A percentile compares a stretch with the other conserved stretches of the same genome.
Conservation (phyloP, 1,140 invertebrate genomes). For the Pollicipes pollicipes region DNA sequence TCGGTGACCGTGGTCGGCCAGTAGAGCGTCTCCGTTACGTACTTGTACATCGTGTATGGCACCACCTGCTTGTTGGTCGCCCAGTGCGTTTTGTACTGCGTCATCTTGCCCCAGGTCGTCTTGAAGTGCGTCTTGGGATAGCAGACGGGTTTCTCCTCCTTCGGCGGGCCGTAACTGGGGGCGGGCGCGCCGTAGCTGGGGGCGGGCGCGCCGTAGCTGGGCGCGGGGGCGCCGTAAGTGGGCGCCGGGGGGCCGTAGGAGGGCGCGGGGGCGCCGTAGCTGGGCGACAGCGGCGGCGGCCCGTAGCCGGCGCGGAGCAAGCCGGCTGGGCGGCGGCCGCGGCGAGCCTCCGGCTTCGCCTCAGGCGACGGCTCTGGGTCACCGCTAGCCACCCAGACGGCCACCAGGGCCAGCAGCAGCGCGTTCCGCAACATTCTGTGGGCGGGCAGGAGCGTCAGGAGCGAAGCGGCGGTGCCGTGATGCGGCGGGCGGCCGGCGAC, state of each 20-base stretch:
- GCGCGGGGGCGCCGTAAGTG: slow-evolving; percentile 13
- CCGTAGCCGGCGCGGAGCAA: slow-evolving; percentile 1
- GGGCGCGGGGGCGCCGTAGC: neutral
- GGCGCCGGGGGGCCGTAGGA: slow-evolving; percentile 9
- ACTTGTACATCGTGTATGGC: slow-evolving; percentile 19
- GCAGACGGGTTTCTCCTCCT: neutral
- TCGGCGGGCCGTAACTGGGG: slow-evolving; percentile 1
- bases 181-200: slow-evolving; percentile 8
- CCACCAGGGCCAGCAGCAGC: neutral
- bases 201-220: slow-evolving; percentile 12
- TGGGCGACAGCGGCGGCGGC: slow-evolving; percentile 6
- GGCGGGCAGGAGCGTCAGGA: too few species aligned
- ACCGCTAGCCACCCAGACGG: neutral
- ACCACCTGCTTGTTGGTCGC: slow-evolving; percentile 6
- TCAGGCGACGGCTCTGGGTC: neutral
- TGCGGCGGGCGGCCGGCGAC: too few species aligned
- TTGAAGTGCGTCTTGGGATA: slow-evolving; percentile 1
- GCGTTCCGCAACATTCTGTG: neutral
- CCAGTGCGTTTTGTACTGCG: slow-evolving; percentile 1
- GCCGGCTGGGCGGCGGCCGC: neutral
- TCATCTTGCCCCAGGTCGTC: slow-evolving; percentile 5
- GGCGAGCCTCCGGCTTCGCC: neutral
- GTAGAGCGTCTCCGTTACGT: slow-evolving; percentile 19
- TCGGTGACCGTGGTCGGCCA: slow-evolving; percentile 20
- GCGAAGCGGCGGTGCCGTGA: too few species aligned